Percentiles rank a stretch among this genome's conserved stretches.
Conservation (phyloP, 2,113 vertebrate species). For the Leucosticte australis region DNA sequence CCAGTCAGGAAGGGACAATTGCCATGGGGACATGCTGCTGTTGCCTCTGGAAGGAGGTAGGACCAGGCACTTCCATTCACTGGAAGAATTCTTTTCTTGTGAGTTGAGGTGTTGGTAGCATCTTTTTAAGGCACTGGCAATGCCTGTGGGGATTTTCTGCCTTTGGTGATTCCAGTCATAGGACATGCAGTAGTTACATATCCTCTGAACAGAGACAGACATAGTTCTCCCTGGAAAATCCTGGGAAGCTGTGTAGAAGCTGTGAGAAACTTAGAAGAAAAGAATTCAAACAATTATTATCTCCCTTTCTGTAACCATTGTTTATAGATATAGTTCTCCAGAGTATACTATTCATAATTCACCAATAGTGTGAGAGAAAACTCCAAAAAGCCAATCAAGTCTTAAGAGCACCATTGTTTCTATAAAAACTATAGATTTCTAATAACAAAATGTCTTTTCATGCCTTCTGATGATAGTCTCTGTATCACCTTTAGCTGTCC, state of each 20-base stretch:
- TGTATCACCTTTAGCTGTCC: background rate
- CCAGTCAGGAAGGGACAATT: background rate
- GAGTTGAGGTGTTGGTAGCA: background rate
- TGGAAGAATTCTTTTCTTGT: background rate
- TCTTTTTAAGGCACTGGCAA: background rate
- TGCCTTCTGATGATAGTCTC: background rate
- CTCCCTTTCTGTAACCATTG: background rate
- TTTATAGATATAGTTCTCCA: background rate
- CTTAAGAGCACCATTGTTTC: background rate
- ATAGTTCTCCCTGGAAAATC: background rate
- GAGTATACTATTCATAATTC: background rate
- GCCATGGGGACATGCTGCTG: background rate
- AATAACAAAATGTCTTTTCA: background rate
- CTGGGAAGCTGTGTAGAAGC: background rate
- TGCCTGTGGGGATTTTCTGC: background rate
- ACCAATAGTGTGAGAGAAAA: background rate
- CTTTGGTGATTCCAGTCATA: background rate
- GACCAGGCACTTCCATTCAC: background rate
- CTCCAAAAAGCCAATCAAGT: background rate
- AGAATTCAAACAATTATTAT: background rate
- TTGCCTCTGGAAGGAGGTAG: background rate
- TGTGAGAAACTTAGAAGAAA: background rate
- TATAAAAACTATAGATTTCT: background rate
- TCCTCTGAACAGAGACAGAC: background rate
- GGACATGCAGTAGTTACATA: background rate